These are phyloP conservation scores for Loxodonta africana DNA, from an alignment of 2,113 vertebrate species.

Conservation along the genomic window DNA sequence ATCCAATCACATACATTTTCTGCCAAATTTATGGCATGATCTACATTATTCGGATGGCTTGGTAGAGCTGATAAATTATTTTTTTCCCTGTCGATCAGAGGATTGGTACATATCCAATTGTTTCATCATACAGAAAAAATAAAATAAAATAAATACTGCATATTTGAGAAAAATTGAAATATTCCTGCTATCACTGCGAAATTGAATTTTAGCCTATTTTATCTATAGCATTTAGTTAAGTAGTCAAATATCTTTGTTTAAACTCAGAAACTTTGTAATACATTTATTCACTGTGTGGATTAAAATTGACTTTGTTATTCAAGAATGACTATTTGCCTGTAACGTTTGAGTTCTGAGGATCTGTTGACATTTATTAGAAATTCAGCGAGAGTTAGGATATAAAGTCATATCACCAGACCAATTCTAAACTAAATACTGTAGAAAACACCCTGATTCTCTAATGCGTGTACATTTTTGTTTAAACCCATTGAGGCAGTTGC, in stretches of 20 bases:
- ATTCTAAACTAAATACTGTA: not conserved
- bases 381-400: not conserved
- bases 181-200: not conserved
- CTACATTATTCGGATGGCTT: not conserved
- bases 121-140: not conserved
- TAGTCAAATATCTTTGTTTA: not conserved
- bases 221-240: not conserved
- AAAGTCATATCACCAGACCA: not conserved
- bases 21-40: not conserved
- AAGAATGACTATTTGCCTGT: not conserved
- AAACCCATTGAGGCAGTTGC: no score
- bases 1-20: not conserved
- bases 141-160: no score
- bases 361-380: not conserved
- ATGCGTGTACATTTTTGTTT: not conserved
- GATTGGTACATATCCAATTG: not conserved
- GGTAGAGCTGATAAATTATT: not conserved
- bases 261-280: not conserved
- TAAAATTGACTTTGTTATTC: not conserved
- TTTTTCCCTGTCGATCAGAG: not conserved
- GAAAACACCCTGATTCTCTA: not conserved
- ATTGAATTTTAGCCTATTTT: not conserved
- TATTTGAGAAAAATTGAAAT: not conserved
- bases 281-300: not conserved
- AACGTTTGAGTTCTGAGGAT: not conserved